Base-by-base conservation (phyloP, 2,888 invertebrate species). In the Cryptocephalus primarius region DNA sequence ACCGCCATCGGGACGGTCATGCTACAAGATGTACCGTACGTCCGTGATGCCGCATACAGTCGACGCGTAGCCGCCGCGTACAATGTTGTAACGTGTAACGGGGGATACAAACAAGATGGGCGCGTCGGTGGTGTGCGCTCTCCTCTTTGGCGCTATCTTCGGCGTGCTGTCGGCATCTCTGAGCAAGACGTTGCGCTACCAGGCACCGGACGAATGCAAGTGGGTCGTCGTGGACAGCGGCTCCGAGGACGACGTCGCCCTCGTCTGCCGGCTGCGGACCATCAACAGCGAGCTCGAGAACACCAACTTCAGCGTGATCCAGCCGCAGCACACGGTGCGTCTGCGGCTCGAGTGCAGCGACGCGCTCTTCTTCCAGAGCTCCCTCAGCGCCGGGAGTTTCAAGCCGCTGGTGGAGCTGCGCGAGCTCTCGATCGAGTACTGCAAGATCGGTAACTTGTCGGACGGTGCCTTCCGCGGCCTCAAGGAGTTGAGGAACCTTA, bases 401-500 rank as follows among this genome's bases (percentile, higher is more conserved):
- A 76, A 83, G 55, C 83, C 84, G 59, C 73, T 86, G 55, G 76
- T 83, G 53, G 86, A 87, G 68, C 72, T 89, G 48, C 78, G 82
- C 51, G 85, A 87, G 60, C 76, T 89, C 43, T 81, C 83, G 39
- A 83, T 89, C 58, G 87, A 88, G 65, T 85, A 83, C 65, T 89
- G 88, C 70, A 87, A 88, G 72, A 84, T 88, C 52, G 83, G 84
- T 47, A 86, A 86, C 64, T 74, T 88, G 48, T 84, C 87, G 49
- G 82, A 85, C 59, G 86, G 85, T 47, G 85, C 88, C n/a, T 87
- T 90, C 63, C 78, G 81, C 40, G 88, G 88, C 40, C 77, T 89
- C 39, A 79, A 82, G 48, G 83, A 87, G 66, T 75, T 90, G 51
- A 75, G 84, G 55, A 85, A 87, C 66, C 74, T 90, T 48, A 88